Conservation (phyloP, 2,797 vertebrate species). For the Clarias platycephalus region DNA sequence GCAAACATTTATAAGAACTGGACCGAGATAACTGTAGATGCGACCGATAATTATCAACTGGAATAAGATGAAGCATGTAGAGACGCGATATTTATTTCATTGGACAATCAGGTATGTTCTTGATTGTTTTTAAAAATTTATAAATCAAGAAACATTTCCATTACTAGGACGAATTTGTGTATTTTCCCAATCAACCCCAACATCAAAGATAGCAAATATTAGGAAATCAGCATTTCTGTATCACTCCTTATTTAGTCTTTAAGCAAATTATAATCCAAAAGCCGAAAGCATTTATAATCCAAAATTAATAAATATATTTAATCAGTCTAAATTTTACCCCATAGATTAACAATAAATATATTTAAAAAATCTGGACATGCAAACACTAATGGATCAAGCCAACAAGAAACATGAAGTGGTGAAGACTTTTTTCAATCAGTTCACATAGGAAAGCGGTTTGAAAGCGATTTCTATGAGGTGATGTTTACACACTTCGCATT, state of each 20-base stretch:
- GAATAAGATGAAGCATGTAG: neutral
- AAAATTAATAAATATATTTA: neutral
- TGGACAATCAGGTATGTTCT: neutral
- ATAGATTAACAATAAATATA: too few relatives aligned
- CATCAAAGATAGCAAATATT: neutral
- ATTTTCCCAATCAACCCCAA: neutral
- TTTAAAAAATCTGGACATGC: too few relatives aligned
- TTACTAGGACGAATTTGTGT: neutral
- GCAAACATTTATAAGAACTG: neutral
- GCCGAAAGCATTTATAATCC: neutral
- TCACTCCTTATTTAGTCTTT: neutral
- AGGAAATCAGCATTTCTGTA: neutral
- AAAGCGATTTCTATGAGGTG: too few relatives aligned
- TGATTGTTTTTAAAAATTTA: neutral
- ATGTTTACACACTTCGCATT: too few relatives aligned
- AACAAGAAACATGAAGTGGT: too few relatives aligned
- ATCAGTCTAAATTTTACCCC: too few relatives aligned
- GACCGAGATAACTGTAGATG: neutral
- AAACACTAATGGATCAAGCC: too few relatives aligned
- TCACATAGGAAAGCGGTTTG: too few relatives aligned
- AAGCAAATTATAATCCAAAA: too few relatives aligned
- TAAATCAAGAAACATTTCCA: neutral
- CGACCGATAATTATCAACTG: neutral
- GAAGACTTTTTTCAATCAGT: too few relatives aligned
- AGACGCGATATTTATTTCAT: neutral